Evolutionary conservation across 2,797 vertebrate genomes (phyloP).

Genomic region (Muscicapa comitata): DNA sequence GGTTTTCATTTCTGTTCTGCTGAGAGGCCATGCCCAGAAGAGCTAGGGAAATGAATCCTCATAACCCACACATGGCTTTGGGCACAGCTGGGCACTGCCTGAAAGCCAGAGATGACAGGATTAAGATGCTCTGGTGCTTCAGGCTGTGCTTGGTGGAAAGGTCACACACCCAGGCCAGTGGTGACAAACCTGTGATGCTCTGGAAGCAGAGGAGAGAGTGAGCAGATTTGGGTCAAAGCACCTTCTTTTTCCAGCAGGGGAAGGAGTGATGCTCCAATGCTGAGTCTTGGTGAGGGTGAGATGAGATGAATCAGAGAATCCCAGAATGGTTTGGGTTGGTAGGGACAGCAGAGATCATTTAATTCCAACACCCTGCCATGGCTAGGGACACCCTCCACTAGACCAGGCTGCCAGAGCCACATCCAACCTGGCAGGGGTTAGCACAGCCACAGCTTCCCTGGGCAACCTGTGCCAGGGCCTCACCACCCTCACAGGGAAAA

Average conservation of each 20-base stretch:
- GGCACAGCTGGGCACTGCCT: neutral
- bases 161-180: rapidly evolving
- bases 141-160: neutral
- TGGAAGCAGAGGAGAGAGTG: neutral
- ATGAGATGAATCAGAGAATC: neutral
- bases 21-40: neutral
- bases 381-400: neutral
- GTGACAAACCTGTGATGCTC: neutral
- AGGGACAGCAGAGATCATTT: neutral
- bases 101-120: neutral
- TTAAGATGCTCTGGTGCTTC: neutral
- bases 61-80: neutral
- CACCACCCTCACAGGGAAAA: neutral
- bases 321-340: neutral
- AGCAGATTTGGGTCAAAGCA: neutral
- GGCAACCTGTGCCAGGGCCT: neutral
- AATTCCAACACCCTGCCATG: neutral
- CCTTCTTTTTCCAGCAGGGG: neutral
- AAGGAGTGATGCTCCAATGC: rapidly evolving
- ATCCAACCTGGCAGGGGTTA: neutral
- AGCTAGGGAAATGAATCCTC: neutral
- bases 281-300: neutral
- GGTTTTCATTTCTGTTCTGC: neutral
- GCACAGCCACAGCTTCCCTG: neutral
- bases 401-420: neutral